Evolutionary conservation across 2,888 invertebrate genomes (phyloP), one percentile per base, ranked within the genome.

Genomic region (Bellardia bayeri): DNA sequence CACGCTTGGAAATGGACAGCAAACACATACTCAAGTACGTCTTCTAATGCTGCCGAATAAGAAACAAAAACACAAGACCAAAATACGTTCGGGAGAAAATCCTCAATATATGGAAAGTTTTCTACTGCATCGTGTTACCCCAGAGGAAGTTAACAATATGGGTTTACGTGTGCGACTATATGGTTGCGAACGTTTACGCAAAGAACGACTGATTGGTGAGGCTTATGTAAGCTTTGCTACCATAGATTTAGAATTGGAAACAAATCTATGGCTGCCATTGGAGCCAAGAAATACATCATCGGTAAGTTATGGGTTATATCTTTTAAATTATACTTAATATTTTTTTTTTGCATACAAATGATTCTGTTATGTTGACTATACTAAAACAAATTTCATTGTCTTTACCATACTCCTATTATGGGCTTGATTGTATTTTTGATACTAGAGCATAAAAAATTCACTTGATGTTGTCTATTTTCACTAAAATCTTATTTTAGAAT

Each of bases 41-140:
- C 95, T 98, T 90, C 96, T 98, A 68, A 95, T 99, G 91, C 94
- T 99, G 89, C 99, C 98, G 5, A 96, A 97, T 92, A 98, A 98
- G 93, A 98, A 98, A 93, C 98, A 98, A 93, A 97, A 98, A 91
- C 97, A 97, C 93, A 98, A 98, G 94, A 98, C 98, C 37, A 98
- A 98, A 94, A 97, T 98, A 88, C 96, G 98, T 82, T 96, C 97
- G 82, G 98, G 98, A 0, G 97, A 98, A 91, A 97, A 97, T 93
- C 98, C 98, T 0, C 97, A 98, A 92, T 98, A 97, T 91, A 97
- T 98, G 96, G 98, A 99, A 93, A 93, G 97, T 91, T 98, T 98
- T 93, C 95, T 98, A 61, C 95, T 98, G 90, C 98, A 96, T 93
- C 96, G 98, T 91, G 97, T 98, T 54, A 98, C 97, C 94, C 98